Percentiles rank a stretch among this genome's conserved stretches.
Evolutionary conservation across 2,113 vertebrate species (phyloP).

Genomic region (Callocephalon fimbriatum): DNA sequence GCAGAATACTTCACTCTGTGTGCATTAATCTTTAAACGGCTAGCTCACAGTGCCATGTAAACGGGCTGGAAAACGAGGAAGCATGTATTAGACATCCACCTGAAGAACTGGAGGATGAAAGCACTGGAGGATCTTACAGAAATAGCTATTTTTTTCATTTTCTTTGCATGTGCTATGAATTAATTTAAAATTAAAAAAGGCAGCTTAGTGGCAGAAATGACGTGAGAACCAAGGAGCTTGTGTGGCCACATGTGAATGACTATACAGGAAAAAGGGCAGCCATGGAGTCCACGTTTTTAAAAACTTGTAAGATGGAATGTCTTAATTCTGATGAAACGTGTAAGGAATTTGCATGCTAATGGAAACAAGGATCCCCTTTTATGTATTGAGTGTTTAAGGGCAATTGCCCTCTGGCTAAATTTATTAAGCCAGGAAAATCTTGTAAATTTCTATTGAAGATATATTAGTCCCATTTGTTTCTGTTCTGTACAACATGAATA

Average conservation of each 20-base stretch:
- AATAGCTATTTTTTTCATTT: neutral
- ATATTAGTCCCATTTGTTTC: constrained; percentile 85
- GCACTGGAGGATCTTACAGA: neutral
- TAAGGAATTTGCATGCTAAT: constrained; percentile 12
- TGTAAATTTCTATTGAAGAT: constrained; percentile 80
- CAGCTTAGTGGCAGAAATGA: neutral
- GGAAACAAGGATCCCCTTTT: neutral
- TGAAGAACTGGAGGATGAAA: neutral
- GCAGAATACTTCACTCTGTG: neutral
- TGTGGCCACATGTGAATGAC: neutral
- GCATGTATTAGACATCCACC: neutral
- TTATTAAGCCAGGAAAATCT: constrained; percentile 73
- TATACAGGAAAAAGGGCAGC: neutral
- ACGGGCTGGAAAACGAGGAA: neutral
- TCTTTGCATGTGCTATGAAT: neutral
- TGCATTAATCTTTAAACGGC: neutral
- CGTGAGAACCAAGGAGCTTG: neutral
- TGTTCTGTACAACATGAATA: constrained; percentile 69
- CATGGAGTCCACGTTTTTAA: neutral
- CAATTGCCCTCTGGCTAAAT: constrained; percentile 55
- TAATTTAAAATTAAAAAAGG: neutral
- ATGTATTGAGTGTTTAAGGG: neutral
- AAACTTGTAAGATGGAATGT: neutral
- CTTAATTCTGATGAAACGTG: neutral
- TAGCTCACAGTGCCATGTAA: neutral